Percentiles rank a stretch among this genome's conserved stretches.
phyloP scores from a whole-genome alignment of 2,113 vertebrate genomes.

The Irena cyanogastra region DNA sequence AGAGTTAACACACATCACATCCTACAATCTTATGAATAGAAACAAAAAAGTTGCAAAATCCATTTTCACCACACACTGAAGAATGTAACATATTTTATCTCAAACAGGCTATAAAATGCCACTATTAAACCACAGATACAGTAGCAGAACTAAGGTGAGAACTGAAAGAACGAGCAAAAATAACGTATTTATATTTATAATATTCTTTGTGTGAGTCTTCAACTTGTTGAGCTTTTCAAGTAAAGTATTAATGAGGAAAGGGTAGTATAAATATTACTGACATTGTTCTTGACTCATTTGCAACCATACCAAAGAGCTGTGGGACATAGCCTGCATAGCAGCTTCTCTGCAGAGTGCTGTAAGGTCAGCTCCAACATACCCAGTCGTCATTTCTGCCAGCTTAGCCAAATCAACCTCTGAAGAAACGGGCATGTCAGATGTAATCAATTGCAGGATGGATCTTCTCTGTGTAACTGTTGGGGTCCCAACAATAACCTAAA shows the following conservation, averaged over 20 bases:
- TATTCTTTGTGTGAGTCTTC: not conserved
- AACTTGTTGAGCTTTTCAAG: not conserved
- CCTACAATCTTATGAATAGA: not conserved
- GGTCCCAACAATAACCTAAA: conserved; percentile 85
- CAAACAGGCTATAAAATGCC: not conserved
- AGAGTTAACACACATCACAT: not conserved
- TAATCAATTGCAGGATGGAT: conserved; percentile 81
- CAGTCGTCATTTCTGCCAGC: conserved; percentile 85
- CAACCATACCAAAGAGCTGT: conserved; percentile 73
- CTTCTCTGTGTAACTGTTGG: conserved; percentile 84
- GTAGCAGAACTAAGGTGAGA: not conserved
- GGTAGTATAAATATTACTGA: not conserved
- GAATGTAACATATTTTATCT: not conserved
- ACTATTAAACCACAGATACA: not conserved
- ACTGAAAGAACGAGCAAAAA: not conserved
- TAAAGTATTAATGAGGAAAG: not conserved
- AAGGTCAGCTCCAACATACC: conserved; percentile 92
- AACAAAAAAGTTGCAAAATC: not conserved
- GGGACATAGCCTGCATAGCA: conserved; percentile 81
- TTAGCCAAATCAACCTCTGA: conserved; percentile 66
- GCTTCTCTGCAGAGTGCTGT: conserved; percentile 90
- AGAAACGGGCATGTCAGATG: conserved; percentile 78
- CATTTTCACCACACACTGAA: not conserved
- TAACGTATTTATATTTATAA: not conserved
- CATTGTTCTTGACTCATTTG: not conserved